Base-by-base conservation (phyloP, 53 echinoderm and acorn worm genomes). In the Actinopyga echinites region DNA sequence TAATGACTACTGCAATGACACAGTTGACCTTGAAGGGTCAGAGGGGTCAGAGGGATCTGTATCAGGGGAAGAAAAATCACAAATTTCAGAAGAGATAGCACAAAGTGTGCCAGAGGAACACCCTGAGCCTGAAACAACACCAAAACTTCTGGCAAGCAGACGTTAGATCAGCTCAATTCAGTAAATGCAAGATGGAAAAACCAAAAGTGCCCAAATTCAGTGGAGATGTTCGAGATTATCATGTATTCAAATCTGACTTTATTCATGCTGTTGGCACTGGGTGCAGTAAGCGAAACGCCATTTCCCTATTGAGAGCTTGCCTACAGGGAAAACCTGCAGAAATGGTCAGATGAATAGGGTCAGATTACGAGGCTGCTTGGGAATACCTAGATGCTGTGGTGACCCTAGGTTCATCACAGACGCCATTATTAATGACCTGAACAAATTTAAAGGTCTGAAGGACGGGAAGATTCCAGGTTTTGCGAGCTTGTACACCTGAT, bases 401-500 rank as follows among this genome's bases (percentile, higher is more conserved):
- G 91, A 88, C 59, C 85, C 88, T 12, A 57, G 88, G 34, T 80
- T 88, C 57, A 71, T 91, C 2, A 56, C 92, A 5, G 92, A 91
- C 64, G 86, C 82, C 28, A 75, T 91, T 23, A 82, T 75, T 13
- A 63, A 91, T 33, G 92, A 91, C 25, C 31, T 91, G 13, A 69
- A 58, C 43, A 85, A 67, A 37, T 37, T 37, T 7, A 37, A 37
- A 25, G 81, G 82, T 20, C 69, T 91, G 26, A 80, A 65, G n/a
- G 85, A 91, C 2, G 67, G 45, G 92, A 88, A 58, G 88, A 85
- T 69, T 60, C 43, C 15, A 22, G 85, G 23, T 88, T 91, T 42
- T 91, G 91, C 80, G 91, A 91, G 32, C 53, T 93, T 1, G 92
- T 86, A 1, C 86, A 93, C 36, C 82, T 93, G 8, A 53, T 92